Conservation (phyloP, 2,113 vertebrate genomes). For the Corythornis madagascariensis region DNA sequence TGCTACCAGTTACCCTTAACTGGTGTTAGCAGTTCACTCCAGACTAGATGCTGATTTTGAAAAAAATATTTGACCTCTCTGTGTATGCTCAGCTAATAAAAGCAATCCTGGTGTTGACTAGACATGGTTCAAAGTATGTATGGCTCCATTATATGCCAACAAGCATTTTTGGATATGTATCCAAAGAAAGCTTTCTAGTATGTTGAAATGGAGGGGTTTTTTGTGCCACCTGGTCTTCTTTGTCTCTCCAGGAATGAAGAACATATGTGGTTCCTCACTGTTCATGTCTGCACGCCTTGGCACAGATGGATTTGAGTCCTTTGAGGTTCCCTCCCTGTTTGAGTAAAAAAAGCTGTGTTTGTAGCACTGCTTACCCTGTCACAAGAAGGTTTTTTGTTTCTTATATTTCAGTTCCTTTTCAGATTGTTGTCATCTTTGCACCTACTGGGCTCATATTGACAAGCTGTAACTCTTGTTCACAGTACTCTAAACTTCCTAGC, state of each 20-base stretch:
- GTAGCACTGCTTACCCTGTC: not conserved
- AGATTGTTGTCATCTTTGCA: not conserved
- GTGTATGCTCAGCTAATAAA: not conserved
- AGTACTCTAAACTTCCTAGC: not conserved
- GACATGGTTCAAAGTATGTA: not conserved
- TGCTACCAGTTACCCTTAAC: not conserved
- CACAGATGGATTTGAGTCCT: accelerated
- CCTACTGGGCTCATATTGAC: not conserved
- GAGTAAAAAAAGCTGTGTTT: not conserved
- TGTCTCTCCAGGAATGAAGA: not conserved
- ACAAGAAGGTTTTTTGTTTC: not conserved
- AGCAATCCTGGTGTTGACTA: not conserved
- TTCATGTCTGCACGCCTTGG: not conserved
- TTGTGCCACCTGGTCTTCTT: not conserved
- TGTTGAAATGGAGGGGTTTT: not conserved
- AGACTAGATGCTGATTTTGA: not conserved
- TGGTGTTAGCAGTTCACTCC: not conserved
- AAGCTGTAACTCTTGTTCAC: not conserved
- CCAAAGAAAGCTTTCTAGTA: not conserved
- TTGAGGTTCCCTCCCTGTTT: not conserved
- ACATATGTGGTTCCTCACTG: not conserved
- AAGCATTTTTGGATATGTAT: not conserved
- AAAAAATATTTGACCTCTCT: not conserved
- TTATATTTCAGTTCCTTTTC: not conserved
- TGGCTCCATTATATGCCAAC: not conserved